Evolutionary conservation across 2,113 vertebrate species (phyloP).

Genomic region (Erythrolamprus reginae): DNA sequence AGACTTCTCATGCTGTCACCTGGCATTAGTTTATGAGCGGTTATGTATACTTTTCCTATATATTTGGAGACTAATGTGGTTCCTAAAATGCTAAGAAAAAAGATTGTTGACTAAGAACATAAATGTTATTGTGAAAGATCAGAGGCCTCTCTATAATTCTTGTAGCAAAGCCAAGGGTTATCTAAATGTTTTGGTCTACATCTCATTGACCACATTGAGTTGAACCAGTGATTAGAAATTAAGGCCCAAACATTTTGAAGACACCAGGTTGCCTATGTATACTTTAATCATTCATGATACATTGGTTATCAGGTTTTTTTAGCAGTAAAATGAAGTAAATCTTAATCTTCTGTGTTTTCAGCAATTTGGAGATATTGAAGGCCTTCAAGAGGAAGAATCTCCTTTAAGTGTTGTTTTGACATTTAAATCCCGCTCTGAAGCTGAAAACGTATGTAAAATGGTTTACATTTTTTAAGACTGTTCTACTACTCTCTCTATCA

Average conservation of each 20-base stretch:
- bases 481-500: neutral
- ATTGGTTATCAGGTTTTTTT: neutral
- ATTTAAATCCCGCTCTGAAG: conserved; percentile 84
- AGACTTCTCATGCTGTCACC: neutral
- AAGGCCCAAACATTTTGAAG: neutral
- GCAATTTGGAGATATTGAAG: conserved; percentile 88
- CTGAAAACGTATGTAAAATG: conserved; percentile 80
- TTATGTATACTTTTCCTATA: neutral
- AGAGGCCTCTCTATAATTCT: neutral
- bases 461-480: neutral
- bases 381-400: conserved; percentile 82
- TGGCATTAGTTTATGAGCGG: neutral
- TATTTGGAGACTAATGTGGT: neutral
- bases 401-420: conserved; percentile 80
- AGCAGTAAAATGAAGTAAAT: neutral
- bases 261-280: neutral
- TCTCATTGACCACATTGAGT: neutral
- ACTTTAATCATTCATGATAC: neutral
- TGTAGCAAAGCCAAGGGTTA: neutral
- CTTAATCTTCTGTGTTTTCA: conserved; percentile 35
- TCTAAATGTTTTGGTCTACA: neutral
- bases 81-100: neutral
- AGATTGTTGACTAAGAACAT: neutral
- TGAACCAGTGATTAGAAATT: neutral
- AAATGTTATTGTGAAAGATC: neutral